These are phyloP conservation scores for Adela reaumurella DNA, from an alignment of 2,888 invertebrate species.

Conservation along the genomic window DNA sequence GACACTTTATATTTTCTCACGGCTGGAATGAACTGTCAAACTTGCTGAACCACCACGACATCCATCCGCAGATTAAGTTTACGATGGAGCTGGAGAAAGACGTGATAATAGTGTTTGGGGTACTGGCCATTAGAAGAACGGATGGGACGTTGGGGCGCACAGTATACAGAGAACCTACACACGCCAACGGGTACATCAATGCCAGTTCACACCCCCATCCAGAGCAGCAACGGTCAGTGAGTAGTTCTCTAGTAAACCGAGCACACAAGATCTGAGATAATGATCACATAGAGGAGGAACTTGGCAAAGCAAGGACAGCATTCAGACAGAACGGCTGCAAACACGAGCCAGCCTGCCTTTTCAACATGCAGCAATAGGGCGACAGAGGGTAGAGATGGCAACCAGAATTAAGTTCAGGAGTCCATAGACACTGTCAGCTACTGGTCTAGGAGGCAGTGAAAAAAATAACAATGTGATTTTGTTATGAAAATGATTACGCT, in stretches of 20 bases:
- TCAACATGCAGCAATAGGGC: too few relatives aligned
- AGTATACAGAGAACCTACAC: constrained; percentile 12
- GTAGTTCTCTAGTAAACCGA: neutral
- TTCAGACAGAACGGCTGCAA: neutral
- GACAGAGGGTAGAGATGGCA: too few relatives aligned
- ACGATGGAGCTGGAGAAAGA: constrained; percentile 12
- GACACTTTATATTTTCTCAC: neutral
- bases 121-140: constrained; percentile 6
- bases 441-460: too few relatives aligned
- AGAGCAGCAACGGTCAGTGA: neutral
- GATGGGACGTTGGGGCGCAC: constrained; percentile 9
- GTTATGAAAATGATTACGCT: too few relatives aligned
- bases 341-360: too few relatives aligned
- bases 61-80: constrained; percentile 8
- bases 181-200: constrained; percentile 8
- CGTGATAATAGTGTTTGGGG: constrained; percentile 5
- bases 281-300: neutral
- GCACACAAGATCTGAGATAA: neutral
- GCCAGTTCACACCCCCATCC: constrained; percentile 3
- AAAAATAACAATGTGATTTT: too few relatives aligned
- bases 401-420: too few relatives aligned
- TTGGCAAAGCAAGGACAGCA: neutral
- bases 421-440: too few relatives aligned
- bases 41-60: constrained; percentile 8
- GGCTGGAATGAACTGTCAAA: neutral